Base-by-base conservation (phyloP, 2,797 vertebrate species). In the Tangara arthus region DNA sequence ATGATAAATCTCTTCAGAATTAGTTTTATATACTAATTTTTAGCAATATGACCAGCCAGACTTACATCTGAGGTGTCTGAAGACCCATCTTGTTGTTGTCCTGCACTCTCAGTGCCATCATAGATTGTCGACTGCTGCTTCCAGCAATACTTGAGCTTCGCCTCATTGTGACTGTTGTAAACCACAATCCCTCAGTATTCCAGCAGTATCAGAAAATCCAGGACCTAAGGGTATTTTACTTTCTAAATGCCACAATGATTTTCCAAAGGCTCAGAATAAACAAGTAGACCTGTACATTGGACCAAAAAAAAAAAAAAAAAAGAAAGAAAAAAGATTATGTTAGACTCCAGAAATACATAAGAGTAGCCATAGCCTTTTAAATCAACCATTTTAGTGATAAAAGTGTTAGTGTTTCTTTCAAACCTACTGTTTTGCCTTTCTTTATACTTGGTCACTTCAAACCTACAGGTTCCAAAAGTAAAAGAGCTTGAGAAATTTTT, bases 61-160 rank as follows among this genome's bases (percentile, higher is more conserved):
- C 96, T 96, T 97, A 99, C 99, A 94, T 98, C 95, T 99, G 98
- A n/a, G 99, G 99, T 2, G 99, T 99, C 15, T 98, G 97, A 91
- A 98, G 98, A 76, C 98, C 98, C 96, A 97, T 98, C 95, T 99
- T 98, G 97, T 98, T 99, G 91, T 23, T 96, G 95, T 99, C 99
- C 32, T 98, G 98, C 24, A 99, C 98, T 70, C 99, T 98, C 96
- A 98, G 95, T 1, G 99, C 98, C 96, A 98, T 96, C 61, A 99
- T 98, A 2, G 99, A 98, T 4, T 96, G 98, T 82, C 99, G 97
- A 90, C 97, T 96, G 53, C 97, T 95, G 63, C 97, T 96, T 22
- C 97, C 98, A 26, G 94, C 97, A 12, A 83, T 97, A 66, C 93
- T 93, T 1, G 98, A 98, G 87, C 97, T 98, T 75, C 97, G 97